phyloP scores from a whole-genome alignment of 2,113 vertebrate genomes.

The Otolemur garnettii region DNA sequence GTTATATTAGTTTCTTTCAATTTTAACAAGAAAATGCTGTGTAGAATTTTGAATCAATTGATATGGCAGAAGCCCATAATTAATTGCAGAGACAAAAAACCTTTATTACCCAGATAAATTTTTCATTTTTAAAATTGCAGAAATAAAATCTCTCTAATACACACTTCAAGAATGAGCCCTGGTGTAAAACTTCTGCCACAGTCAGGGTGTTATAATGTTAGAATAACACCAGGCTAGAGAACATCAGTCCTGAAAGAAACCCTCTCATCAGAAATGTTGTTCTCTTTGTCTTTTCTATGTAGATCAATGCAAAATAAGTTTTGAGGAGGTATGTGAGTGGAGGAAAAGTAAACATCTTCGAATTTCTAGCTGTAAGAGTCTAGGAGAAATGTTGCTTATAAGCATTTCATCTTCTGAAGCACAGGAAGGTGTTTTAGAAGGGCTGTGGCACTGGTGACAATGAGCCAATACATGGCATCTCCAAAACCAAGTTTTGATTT shows the following conservation, averaged over 20 bases:
- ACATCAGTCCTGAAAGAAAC: background rate
- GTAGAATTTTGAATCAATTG: conserved; percentile 1
- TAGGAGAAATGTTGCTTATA: background rate
- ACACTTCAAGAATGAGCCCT: background rate
- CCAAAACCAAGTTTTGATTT: background rate
- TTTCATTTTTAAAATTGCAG: conserved; percentile 25
- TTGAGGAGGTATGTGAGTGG: background rate
- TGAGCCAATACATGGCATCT: background rate
- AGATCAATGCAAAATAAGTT: background rate
- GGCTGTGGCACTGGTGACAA: background rate
- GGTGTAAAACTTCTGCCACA: background rate
- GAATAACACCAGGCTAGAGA: background rate
- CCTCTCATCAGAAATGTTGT: background rate
- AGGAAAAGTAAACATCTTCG: background rate
- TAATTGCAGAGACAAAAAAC: conserved; percentile 22
- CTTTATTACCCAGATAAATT: background rate
- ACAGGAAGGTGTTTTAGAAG: background rate
- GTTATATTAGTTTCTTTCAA: background rate
- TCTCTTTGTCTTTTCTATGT: background rate
- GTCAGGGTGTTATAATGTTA: background rate
- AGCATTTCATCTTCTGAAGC: background rate
- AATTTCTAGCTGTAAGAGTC: background rate
- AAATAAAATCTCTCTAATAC: background rate
- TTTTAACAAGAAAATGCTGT: background rate
- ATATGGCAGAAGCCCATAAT: background rate